Conservation (phyloP, 2,113 vertebrate genomes). For the Chionodraco myersi region DNA sequence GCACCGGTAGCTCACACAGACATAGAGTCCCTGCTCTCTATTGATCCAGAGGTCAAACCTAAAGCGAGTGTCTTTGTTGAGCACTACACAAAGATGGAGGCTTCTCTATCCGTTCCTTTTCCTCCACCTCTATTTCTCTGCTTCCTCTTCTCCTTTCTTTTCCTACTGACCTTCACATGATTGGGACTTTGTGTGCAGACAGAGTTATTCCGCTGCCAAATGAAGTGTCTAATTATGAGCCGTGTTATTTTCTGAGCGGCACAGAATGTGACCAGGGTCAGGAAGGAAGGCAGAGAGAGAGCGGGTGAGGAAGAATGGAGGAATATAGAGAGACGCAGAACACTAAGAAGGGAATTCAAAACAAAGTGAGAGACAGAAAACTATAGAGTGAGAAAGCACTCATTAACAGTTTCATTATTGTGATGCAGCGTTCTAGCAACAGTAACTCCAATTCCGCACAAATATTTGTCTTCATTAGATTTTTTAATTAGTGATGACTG, state of each 20-base stretch:
- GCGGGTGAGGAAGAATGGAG: constrained; percentile 4
- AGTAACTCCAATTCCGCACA: constrained; percentile 11
- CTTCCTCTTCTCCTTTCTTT: background rate
- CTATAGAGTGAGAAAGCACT: constrained; percentile 5
- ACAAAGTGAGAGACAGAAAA: background rate
- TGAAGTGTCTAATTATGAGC: constrained; percentile 73
- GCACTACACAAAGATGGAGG: constrained; percentile 19
- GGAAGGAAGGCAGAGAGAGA: constrained; percentile 17
- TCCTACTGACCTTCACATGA: constrained; percentile 65
- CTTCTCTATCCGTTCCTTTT: background rate
- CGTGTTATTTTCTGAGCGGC: constrained; percentile 62
- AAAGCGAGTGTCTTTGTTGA: constrained; percentile 47
- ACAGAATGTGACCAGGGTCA: constrained; percentile 45
- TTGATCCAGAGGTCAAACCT: constrained; percentile 55
- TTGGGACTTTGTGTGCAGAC: constrained; percentile 59
- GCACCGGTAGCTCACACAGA: constrained; percentile 33
- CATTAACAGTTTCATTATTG: constrained; percentile 31
- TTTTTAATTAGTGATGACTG: constrained; percentile 10
- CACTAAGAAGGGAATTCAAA: constrained; percentile 10
- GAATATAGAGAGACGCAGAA: background rate
- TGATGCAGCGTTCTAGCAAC: constrained; percentile 19
- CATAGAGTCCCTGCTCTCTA: constrained; percentile 25
- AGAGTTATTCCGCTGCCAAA: constrained; percentile 63
- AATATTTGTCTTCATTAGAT: constrained; percentile 2
- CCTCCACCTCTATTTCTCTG: background rate